Evolutionary conservation across 92 coral and sea anemone genomes (phyloP).

Genomic region (Paramuricea clavata): DNA sequence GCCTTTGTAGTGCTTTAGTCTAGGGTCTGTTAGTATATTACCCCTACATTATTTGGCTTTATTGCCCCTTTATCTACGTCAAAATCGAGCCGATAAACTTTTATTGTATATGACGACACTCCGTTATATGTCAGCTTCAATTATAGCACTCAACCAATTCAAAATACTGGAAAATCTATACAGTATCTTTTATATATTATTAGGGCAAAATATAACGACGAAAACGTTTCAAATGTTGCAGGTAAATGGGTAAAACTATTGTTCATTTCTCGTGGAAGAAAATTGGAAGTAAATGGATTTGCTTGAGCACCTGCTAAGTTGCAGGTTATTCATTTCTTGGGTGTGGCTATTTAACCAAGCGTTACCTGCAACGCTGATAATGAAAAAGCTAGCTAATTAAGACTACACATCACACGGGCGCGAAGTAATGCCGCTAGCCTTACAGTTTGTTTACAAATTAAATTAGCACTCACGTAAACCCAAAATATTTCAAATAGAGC

Average conservation of each 20-base stretch:
- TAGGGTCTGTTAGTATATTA: background rate
- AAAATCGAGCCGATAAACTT: background rate
- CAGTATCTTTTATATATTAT: background rate
- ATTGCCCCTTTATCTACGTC: background rate
- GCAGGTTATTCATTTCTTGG: constrained; percentile 5
- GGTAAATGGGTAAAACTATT: background rate
- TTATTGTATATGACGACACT: constrained; percentile 6
- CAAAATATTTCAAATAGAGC: too few relatives aligned
- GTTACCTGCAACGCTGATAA: background rate
- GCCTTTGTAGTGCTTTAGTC: background rate
- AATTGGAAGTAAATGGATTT: background rate
- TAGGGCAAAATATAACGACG: background rate
- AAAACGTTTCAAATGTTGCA: background rate
- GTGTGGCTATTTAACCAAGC: background rate
- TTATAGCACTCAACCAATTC: background rate
- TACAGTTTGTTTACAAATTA: too few relatives aligned
- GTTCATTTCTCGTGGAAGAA: background rate
- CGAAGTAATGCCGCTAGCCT: too few relatives aligned
- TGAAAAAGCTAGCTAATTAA: background rate
- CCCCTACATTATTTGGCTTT: background rate
- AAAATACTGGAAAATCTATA: background rate
- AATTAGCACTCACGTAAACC: too few relatives aligned
- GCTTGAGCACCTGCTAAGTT: background rate
- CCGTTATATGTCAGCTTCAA: background rate
- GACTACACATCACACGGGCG: too few relatives aligned